These are phyloP conservation scores for Motacilla tschutschensis DNA, from an alignment of 2,113 vertebrate species.

Conservation along the genomic window DNA sequence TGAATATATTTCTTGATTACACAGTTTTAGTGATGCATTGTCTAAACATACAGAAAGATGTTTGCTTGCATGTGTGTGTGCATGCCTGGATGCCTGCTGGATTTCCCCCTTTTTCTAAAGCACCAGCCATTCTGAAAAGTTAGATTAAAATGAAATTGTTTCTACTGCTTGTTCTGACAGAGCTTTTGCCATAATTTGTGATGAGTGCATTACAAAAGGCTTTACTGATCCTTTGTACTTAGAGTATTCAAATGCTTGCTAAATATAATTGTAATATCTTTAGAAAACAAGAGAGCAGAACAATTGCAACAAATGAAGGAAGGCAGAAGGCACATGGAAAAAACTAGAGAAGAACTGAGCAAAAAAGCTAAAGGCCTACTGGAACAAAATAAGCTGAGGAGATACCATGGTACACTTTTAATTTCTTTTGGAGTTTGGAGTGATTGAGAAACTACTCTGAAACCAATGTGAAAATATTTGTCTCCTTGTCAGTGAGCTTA, in stretches of 20 bases:
- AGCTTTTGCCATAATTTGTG: background rate
- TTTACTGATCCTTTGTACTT: background rate
- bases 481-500: background rate
- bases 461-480: background rate
- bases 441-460: conserved; percentile 11
- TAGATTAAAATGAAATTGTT: background rate
- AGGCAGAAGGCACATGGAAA: conserved; percentile 82
- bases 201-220: background rate
- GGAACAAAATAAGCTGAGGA: conserved; percentile 78
- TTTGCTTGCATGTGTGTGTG: background rate
- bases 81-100: background rate
- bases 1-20: background rate
- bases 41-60: background rate
- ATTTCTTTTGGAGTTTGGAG: conserved; percentile 10
- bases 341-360: conserved; percentile 80
- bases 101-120: background rate
- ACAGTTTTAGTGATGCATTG: background rate
- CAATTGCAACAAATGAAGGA: conserved; percentile 79
- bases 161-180: background rate
- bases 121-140: background rate
- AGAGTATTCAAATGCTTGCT: conserved; percentile 8
- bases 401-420: conserved; percentile 77
- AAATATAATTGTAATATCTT: conserved; percentile 42
- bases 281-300: conserved; percentile 77
- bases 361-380: conserved; percentile 81